phyloP scores from a whole-genome alignment of 2,888 invertebrate species.

The Spodoptera exigua region DNA sequence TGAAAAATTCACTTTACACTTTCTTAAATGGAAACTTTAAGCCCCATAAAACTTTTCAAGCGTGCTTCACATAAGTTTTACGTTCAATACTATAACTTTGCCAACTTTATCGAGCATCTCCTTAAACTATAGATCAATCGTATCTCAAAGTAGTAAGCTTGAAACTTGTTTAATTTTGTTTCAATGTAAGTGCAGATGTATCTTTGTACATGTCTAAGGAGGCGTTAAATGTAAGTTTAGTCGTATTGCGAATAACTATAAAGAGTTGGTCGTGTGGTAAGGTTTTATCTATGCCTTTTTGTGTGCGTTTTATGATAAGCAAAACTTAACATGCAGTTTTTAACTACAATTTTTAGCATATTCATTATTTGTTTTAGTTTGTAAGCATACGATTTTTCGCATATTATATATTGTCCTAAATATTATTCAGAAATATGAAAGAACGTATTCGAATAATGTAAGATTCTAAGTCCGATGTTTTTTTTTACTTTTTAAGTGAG shows the following conservation, averaged over 20 bases:
- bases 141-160: background rate
- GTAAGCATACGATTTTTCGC: too few species aligned
- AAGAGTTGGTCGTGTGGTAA: slow-evolving; percentile 72
- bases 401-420: too few species aligned
- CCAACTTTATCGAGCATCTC: slow-evolving; percentile 18
- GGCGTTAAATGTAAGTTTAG: slow-evolving; percentile 79
- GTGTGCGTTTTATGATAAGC: slow-evolving; percentile 64
- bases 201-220: slow-evolving; percentile 63
- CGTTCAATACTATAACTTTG: slow-evolving; percentile 77
- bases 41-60: slow-evolving; percentile 85
- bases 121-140: background rate
- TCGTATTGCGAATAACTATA: slow-evolving; percentile 76
- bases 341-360: too few species aligned
- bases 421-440: too few species aligned
- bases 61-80: slow-evolving; percentile 86
- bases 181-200: slow-evolving; percentile 60
- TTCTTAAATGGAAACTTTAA: slow-evolving; percentile 84
- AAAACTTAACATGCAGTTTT: background rate
- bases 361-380: too few species aligned
- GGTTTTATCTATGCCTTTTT: slow-evolving; percentile 68
- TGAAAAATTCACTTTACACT: slow-evolving; percentile 81
- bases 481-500: too few species aligned
- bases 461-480: too few species aligned
- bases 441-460: too few species aligned
- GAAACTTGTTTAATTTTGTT: background rate